Percentiles rank a stretch among this genome's conserved stretches.
Evolutionary conservation across 1,140 invertebrate species (phyloP).

Genomic region (Oncopeltus fasciatus): DNA sequence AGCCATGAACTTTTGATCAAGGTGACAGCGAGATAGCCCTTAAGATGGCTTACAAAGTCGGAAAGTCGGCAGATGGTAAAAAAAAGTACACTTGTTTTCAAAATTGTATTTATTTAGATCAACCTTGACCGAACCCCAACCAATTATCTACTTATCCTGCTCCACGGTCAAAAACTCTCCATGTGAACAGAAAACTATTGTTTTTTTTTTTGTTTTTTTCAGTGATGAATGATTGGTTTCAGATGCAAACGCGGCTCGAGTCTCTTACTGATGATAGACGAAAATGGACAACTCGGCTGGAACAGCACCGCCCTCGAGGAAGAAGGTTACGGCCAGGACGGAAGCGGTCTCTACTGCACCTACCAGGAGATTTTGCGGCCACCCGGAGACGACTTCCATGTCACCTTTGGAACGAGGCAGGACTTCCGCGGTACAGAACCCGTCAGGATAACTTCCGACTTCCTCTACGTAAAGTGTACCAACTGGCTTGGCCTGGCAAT

Average conservation of each 20-base stretch:
- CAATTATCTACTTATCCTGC: no score
- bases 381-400: conserved; percentile 17
- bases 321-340: conserved; percentile 16
- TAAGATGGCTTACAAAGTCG: no score
- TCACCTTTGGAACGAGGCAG: no score
- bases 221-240: background rate
- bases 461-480: conserved; percentile 20
- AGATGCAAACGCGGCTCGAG: no score
- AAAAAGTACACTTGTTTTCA: no score
- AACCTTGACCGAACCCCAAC: no score
- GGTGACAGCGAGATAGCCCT: no score
- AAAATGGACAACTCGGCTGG: conserved; percentile 20
- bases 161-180: no score
- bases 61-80: no score
- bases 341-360: conserved; percentile 15
- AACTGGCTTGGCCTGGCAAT: conserved; percentile 12
- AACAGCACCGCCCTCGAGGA: conserved; percentile 19
- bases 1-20: no score
- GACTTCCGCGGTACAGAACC: background rate
- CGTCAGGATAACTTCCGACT: conserved; percentile 17
- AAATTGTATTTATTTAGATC: no score
- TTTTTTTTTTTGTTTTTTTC: background rate
- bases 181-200: background rate
- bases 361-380: conserved; percentile 22
- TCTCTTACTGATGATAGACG: conserved; percentile 13